Evolutionary conservation across 2,113 vertebrate genomes (phyloP), one percentile per base, ranked within the genome.

Genomic region (Callipepla squamata): DNA sequence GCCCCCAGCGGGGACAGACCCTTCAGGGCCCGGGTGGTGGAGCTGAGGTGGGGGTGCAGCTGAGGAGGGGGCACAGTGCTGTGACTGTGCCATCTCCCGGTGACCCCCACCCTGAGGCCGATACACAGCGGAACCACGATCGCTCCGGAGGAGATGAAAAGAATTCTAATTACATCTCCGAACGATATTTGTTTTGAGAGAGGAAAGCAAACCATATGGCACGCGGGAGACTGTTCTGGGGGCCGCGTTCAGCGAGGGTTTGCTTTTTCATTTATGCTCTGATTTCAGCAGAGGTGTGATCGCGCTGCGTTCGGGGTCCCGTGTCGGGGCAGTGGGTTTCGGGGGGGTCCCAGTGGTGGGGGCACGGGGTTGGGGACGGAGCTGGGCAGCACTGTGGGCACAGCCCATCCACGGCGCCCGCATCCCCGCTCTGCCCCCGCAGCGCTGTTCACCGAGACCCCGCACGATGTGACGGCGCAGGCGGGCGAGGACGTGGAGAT

Each of bases 361-460:
- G 51, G 13, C 51, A 53, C 25, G 16, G 51, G 51, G 51, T 9
- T 53, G 51, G 51, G 51, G 51, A 51, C 14, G 50, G 47, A 48
- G 21, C 10, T 3, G 47, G 21, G 47, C 47, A 48, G 47, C 47
- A 6, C 26, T 32, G 30, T 4, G 57, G 67, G 25, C 1, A 5
- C 81, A 66, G 21, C 7, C 0, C 3, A 3, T 38, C 81, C 78
- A 38, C 0, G 0, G 67, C 18, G 2, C 34, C 93, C 22, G 3
- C 84, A 78, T 66, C 65, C 90, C 61, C 14, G 6, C 30, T 95
- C 83, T 85, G 32, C 93, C 63, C 75, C 66, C 3, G 34, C 98
- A 99, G 99, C 99, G 55, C 97, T 99, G 40, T 99, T 99, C 96
- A 99, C 99, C 17, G 99, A 99, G 97, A 98, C 98, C 10, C 99